Evolutionary conservation across 2,888 invertebrate genomes (phyloP), one percentile per base, ranked within the genome.

Genomic region (Seladonia tumulorum): DNA sequence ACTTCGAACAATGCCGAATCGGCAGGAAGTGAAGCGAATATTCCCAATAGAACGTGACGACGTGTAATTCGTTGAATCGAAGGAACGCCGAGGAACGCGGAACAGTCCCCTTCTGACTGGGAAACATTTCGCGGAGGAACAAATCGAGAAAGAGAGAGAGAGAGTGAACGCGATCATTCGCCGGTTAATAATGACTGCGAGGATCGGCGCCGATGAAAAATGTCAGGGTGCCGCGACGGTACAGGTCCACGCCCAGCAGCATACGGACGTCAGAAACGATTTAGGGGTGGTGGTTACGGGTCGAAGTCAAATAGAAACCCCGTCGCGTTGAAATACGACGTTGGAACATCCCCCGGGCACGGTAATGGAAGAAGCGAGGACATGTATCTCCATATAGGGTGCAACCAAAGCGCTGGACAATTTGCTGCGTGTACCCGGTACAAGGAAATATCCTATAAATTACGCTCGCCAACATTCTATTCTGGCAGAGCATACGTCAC

Each of bases 231-330:
- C 60, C 76, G 81, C 72, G 79, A 89, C 90, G 57, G 57, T 18
- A 86, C 86, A 85, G 86, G 87, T 88, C 91, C 89, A 92, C 92
- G 92, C 92, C 91, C 92, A 80, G 79, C 72, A 86, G 89, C 92
- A 91, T 91, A 89, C 91, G 92, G 90, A 89, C 88, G 91, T 90
- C 91, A 87, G 87, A 86, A 90, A 75, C 92, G 90, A 92, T 92
- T 92, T 90, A 86, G 88, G 90, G 90, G 88, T 83, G 88, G 87
- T 42, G 66, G 87, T 42, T 73, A 88, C 85, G 88, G 88, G 87
- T 84, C 81, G 85, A 92, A 92, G 92, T 92, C 91, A 91, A 92
- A 92, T 92, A 91, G 90, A 92, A 91, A 91, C 91, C 90, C 91
- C 90, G 88, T 84, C 83, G 91, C 84, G 90, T 83, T 87, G 91